phyloP scores from a whole-genome alignment of 2,797 vertebrate species.

The Coregonus suidteri region DNA sequence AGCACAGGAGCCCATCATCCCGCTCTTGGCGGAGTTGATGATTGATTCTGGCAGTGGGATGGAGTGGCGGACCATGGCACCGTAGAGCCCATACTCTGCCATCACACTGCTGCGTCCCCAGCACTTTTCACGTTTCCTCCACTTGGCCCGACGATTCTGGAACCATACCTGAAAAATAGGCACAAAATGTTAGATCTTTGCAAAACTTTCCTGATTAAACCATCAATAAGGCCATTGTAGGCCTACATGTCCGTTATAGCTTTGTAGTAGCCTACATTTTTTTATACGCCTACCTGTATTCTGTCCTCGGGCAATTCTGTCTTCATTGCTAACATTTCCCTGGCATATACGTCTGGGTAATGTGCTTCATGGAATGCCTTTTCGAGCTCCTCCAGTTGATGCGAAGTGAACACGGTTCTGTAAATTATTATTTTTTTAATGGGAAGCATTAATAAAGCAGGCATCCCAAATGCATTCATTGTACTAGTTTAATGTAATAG shows the following conservation, averaged over 20 bases:
- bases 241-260: background rate
- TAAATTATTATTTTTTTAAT: background rate
- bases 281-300: slow-evolving; percentile 83
- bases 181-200: background rate
- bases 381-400: slow-evolving; percentile 93
- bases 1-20: slow-evolving; percentile 81
- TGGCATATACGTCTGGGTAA: slow-evolving; percentile 91
- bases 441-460: background rate
- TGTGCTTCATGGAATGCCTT: slow-evolving; percentile 94
- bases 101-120: slow-evolving; percentile 89
- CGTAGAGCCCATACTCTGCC: slow-evolving; percentile 87
- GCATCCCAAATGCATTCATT: background rate
- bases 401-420: slow-evolving; percentile 93
- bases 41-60: slow-evolving; percentile 85
- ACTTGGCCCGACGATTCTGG: slow-evolving; percentile 88
- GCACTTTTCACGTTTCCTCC: slow-evolving; percentile 87
- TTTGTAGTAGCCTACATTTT: background rate
- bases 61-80: slow-evolving; percentile 88
- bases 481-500: background rate
- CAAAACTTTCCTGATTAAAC: background rate
- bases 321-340: slow-evolving; percentile 94
- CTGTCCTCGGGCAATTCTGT: slow-evolving; percentile 93
- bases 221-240: background rate
- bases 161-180: slow-evolving; percentile 82
- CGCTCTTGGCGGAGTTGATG: slow-evolving; percentile 79